Evolutionary conservation across 2,888 invertebrate genomes (phyloP).

Genomic region (Stenurella melanura): DNA sequence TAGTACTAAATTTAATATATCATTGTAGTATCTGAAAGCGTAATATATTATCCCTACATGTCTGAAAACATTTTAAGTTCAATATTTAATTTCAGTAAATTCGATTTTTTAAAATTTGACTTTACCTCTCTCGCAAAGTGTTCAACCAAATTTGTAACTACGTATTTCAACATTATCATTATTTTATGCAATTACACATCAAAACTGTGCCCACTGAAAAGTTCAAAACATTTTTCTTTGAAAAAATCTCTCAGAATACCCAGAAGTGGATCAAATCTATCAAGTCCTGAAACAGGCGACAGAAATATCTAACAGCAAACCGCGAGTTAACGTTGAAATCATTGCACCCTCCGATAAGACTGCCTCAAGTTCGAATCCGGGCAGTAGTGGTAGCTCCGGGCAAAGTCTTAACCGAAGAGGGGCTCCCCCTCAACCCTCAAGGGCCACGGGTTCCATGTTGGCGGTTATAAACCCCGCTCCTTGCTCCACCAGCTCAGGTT

Average conservation of each 20-base stretch:
- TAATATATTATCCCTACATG: too few relatives aligned
- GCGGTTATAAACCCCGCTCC: slow-evolving; percentile 80
- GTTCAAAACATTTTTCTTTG: slow-evolving; percentile 1
- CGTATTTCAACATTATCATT: neutral
- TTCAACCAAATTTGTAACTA: too few relatives aligned
- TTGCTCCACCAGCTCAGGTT: slow-evolving; percentile 83
- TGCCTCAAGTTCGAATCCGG: slow-evolving; percentile 66
- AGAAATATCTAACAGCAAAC: slow-evolving; percentile 82
- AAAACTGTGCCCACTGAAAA: neutral
- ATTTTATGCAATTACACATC: neutral
- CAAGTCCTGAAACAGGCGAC: slow-evolving; percentile 96
- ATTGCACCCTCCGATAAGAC: slow-evolving; percentile 68
- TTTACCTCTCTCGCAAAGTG: too few relatives aligned
- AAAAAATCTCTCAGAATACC: slow-evolving; percentile 51
- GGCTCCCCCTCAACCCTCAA: slow-evolving; percentile 71
- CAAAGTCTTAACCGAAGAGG: slow-evolving; percentile 75
- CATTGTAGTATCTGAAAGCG: too few relatives aligned
- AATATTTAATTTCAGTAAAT: too few relatives aligned
- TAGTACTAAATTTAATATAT: too few relatives aligned
- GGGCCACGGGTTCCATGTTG: slow-evolving; percentile 75
- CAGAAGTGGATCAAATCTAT: slow-evolving; percentile 92
- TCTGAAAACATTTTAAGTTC: too few relatives aligned
- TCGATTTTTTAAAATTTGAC: too few relatives aligned
- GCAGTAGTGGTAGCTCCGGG: slow-evolving; percentile 74
- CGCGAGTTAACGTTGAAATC: slow-evolving; percentile 67